phyloP scores from a whole-genome alignment of 35 echinoderm and acorn worm genomes.

The Ptychodera flava region DNA sequence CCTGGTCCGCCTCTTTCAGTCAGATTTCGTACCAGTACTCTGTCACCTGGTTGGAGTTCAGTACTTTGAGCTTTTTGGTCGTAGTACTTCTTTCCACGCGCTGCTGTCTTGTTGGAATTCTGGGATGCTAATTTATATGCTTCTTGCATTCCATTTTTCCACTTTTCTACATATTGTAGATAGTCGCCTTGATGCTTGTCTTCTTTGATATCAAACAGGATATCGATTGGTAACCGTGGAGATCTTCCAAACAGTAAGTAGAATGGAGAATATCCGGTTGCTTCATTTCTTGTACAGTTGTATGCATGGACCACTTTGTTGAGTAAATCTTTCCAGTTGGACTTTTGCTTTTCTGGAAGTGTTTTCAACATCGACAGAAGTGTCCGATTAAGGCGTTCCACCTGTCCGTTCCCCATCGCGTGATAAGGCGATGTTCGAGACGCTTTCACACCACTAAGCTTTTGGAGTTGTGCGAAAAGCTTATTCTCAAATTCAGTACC shows the following conservation, averaged over 20 bases:
- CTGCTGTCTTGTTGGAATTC: no score
- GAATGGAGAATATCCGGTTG: constrained; percentile 60
- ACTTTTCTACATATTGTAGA: constrained; percentile 37
- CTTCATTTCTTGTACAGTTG: constrained; percentile 52
- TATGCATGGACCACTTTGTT: constrained; percentile 68
- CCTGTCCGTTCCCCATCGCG: constrained; percentile 34
- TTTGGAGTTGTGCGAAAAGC: constrained; percentile 14
- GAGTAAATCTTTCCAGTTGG: constrained; percentile 32
- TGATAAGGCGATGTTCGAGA: constrained; percentile 74
- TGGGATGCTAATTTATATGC: constrained; percentile 49
- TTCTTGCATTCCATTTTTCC: constrained; percentile 40
- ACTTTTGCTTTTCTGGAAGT: constrained; percentile 33
- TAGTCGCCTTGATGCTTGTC: background rate
- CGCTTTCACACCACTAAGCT: constrained; percentile 21
- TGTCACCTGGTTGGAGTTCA: no score
- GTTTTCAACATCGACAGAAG: constrained; percentile 37
- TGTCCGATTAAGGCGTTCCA: constrained; percentile 43
- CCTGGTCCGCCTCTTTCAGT: constrained; percentile 45
- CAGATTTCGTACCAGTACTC: no score
- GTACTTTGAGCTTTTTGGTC: no score
- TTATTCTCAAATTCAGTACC: constrained; percentile 39
- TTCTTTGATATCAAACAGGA: constrained; percentile 38
- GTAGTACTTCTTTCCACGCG: no score
- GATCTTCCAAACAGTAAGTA: constrained; percentile 61
- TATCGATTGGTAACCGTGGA: constrained; percentile 50